Percentiles rank a stretch among this genome's conserved stretches.
These are phyloP conservation scores for Xiphorhynchus erythropygius DNA, from an alignment of 2,797 vertebrate genomes.

Conservation along the genomic window DNA sequence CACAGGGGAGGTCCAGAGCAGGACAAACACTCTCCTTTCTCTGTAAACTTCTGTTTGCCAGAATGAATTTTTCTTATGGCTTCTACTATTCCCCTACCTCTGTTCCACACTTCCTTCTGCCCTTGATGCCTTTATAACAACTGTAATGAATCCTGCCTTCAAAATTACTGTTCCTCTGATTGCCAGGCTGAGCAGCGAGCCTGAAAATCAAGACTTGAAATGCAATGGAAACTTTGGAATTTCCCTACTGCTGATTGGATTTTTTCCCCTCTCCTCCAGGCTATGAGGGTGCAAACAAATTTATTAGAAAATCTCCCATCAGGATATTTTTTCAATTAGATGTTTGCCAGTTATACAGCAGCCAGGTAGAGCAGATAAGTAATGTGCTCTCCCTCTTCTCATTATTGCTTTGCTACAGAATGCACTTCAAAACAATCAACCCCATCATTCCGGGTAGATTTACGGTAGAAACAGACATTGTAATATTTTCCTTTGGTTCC, in stretches of 20 bases:
- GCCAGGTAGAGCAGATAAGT: constrained; percentile 55
- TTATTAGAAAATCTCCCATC: constrained; percentile 57
- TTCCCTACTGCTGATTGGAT: constrained; percentile 47
- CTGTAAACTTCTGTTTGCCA: not conserved
- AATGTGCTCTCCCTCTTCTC: constrained; percentile 38
- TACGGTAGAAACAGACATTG: constrained; percentile 31
- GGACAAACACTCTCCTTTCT: not conserved
- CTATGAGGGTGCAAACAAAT: constrained; percentile 54
- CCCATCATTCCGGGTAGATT: constrained; percentile 23
- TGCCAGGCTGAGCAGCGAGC: constrained; percentile 53
- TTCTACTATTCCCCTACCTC: not conserved
- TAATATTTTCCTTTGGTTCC: constrained; percentile 23
- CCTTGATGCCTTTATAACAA: constrained; percentile 22
- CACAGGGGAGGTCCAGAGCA: not conserved
- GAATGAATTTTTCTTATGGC: not conserved
- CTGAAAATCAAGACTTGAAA: constrained; percentile 63
- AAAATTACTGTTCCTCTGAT: constrained; percentile 43
- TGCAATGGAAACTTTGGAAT: constrained; percentile 53
- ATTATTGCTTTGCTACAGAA: constrained; percentile 30
- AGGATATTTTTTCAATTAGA: constrained; percentile 64
- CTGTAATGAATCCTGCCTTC: constrained; percentile 58
- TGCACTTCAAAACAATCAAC: constrained; percentile 25
- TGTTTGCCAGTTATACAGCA: constrained; percentile 34
- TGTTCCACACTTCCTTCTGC: not conserved
- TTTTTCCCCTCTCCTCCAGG: constrained; percentile 26